phyloP scores from a whole-genome alignment of 2,113 vertebrate genomes.

The Equus przewalskii region DNA sequence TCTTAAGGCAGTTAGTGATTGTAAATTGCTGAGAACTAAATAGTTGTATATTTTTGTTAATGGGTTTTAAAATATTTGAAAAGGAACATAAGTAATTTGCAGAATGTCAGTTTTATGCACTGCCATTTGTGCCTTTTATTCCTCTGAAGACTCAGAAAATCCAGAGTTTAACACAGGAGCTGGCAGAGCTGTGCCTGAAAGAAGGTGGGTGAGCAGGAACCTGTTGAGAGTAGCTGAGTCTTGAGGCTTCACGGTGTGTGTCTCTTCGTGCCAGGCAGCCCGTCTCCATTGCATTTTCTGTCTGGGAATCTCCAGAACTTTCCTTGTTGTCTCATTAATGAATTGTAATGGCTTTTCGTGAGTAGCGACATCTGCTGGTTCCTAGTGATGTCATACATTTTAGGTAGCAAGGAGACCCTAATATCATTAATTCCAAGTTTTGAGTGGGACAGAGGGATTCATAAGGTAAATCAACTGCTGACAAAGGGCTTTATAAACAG shows the following conservation, averaged over 20 bases:
- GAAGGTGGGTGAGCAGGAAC: neutral
- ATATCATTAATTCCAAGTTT: neutral
- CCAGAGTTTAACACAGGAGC: neutral
- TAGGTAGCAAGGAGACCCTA: neutral
- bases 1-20: neutral
- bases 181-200: neutral
- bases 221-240: neutral
- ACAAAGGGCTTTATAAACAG: neutral
- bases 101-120: neutral
- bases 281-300: neutral
- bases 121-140: neutral
- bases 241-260: neutral
- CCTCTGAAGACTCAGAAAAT: neutral
- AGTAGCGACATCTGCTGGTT: neutral
- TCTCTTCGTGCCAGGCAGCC: neutral
- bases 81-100: neutral
- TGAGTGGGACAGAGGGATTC: neutral
- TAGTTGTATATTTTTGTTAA: neutral
- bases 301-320: neutral
- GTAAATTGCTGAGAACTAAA: constrained; percentile 5
- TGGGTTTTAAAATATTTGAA: neutral
- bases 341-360: neutral
- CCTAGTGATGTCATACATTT: neutral
- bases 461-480: neutral
- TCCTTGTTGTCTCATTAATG: constrained; percentile 22